phyloP scores from a whole-genome alignment of 2,888 invertebrate species.

The Halictus quadricinctus region DNA sequence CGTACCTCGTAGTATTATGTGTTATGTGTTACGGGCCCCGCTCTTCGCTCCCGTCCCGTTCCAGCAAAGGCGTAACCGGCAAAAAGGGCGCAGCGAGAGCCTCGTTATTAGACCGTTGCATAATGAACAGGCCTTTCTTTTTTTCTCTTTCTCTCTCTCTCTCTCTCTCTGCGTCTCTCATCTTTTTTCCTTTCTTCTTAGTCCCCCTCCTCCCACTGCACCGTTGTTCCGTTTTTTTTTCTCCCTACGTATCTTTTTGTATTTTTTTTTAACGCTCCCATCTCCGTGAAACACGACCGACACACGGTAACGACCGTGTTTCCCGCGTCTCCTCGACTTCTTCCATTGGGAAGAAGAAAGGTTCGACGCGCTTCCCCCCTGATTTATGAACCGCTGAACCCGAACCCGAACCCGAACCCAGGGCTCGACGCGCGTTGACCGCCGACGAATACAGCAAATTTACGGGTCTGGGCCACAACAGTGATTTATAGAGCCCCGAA shows the following conservation, averaged over 20 bases:
- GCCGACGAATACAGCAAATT: constrained; percentile 10
- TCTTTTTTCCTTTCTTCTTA: background rate
- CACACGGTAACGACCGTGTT: constrained; percentile 1
- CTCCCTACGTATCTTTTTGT: background rate
- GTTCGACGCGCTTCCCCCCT: background rate
- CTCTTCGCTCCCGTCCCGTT: constrained; percentile 46
- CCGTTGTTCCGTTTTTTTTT: background rate
- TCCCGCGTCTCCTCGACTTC: background rate
- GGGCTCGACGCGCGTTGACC: background rate
- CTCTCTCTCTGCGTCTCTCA: background rate
- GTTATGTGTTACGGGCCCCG: constrained; percentile 33
- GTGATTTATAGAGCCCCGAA: background rate
- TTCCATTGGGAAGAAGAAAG: background rate
- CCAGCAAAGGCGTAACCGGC: constrained; percentile 44
- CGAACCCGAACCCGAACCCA: background rate
- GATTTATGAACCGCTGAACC: background rate
- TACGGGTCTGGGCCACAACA: background rate
- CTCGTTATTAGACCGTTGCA: constrained; percentile 47
- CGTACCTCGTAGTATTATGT: constrained; percentile 53
- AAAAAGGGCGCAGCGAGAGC: constrained; percentile 34
- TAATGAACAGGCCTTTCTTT: constrained; percentile 33
- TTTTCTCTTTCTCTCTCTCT: background rate
- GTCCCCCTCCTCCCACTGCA: background rate
- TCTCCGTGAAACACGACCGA: constrained; percentile 10
- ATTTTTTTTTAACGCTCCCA: constrained; percentile 19